These are phyloP conservation scores for Drosophila mettleri DNA, from an alignment of 2,888 invertebrate genomes.

Conservation along the genomic window DNA sequence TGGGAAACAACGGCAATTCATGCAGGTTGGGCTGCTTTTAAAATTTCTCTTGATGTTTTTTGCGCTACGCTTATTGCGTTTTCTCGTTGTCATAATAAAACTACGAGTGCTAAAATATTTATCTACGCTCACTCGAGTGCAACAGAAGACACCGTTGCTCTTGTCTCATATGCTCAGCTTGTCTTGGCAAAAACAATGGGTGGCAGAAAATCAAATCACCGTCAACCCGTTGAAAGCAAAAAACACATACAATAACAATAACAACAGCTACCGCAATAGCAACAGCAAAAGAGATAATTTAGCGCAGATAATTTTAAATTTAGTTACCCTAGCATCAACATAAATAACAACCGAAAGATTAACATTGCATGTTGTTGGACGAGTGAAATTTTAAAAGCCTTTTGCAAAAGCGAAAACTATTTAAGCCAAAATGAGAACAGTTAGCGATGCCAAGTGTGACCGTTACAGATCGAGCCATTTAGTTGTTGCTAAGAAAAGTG, in stretches of 20 bases:
- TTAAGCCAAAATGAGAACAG: conserved; percentile 61
- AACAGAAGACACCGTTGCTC: conserved; percentile 60
- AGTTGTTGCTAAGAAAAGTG: not conserved
- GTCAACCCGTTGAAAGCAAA: conserved; percentile 49
- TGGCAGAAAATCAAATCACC: conserved; percentile 43
- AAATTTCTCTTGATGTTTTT: conserved; percentile 36
- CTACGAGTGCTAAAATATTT: conserved; percentile 50
- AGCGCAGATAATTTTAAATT: conserved; percentile 64
- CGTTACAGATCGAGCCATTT: conserved; percentile 28
- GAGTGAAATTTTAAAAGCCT: conserved; percentile 43
- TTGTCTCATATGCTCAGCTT: conserved; percentile 21
- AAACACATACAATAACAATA: conserved; percentile 27
- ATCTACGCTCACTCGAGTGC: conserved; percentile 58
- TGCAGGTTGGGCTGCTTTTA: conserved; percentile 4
- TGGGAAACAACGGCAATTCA: conserved; percentile 46
- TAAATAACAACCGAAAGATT: conserved; percentile 47
- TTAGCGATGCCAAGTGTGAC: conserved; percentile 56
- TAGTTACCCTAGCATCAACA: conserved; percentile 37
- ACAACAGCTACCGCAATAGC: conserved; percentile 12
- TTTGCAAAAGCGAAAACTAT: conserved; percentile 65
- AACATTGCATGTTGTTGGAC: conserved; percentile 54
- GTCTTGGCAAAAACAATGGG: conserved; percentile 55
- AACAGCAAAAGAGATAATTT: conserved; percentile 49
- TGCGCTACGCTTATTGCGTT: conserved; percentile 35
- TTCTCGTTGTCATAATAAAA: conserved; percentile 47